These are phyloP conservation scores for Toxotes chatareus DNA, from an alignment of 2,113 vertebrate species.

Conservation along the genomic window DNA sequence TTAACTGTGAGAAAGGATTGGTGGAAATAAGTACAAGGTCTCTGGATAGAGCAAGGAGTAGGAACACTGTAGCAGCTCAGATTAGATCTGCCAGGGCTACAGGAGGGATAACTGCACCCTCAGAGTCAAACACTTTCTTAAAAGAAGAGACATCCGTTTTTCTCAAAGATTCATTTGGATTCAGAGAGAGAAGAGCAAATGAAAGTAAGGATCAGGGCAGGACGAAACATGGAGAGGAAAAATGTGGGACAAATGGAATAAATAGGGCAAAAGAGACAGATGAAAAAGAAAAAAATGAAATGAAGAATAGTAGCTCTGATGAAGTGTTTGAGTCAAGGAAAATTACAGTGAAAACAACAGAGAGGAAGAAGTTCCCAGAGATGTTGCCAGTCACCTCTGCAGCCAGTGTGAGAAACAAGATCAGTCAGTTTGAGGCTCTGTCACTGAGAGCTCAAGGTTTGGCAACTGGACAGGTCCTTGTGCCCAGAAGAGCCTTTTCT, in stretches of 20 bases:
- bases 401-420: conserved; percentile 82
- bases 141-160: neutral
- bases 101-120: neutral
- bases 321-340: conserved; percentile 63
- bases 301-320: neutral
- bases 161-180: conserved; percentile 14
- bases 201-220: conserved; percentile 2
- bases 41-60: conserved; percentile 73
- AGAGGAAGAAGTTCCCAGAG: conserved; percentile 35
- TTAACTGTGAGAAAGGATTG: neutral
- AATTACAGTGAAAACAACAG: conserved; percentile 22
- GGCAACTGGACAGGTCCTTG: conserved; percentile 5
- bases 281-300: neutral
- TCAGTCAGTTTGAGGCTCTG: conserved; percentile 83
- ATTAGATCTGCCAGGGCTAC: conserved; percentile 49
- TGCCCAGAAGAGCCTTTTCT: conserved; percentile 70
- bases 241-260: neutral
- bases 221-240: conserved; percentile 13
- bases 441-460: conserved; percentile 65
- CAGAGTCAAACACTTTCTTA: neutral
- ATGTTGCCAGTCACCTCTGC: conserved; percentile 1
- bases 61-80: conserved; percentile 47
- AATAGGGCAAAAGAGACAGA: neutral
- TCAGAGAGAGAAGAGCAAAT: neutral
- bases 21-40: conserved; percentile 62